Evolutionary conservation across 2,888 invertebrate genomes (phyloP), one percentile per base, ranked within the genome.

Genomic region (Lasioglossum calceatum): DNA sequence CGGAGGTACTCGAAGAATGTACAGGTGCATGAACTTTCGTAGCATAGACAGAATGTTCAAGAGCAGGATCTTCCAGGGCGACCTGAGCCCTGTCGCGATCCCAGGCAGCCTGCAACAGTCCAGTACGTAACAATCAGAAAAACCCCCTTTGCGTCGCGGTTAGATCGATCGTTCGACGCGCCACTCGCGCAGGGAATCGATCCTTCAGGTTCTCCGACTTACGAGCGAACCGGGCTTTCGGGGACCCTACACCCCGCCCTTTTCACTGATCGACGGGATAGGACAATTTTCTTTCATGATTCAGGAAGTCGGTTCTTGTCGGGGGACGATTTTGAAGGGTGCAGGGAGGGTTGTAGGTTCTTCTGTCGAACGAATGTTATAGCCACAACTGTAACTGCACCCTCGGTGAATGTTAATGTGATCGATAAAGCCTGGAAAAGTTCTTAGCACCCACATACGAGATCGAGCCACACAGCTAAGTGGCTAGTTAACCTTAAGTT

Each of bases 51-150:
- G 85, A 90, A 94, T 94, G 93, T 94, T 94, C 92, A 94, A 94
- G 90, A 94, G 94, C 92, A 92, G 94, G 86, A 93, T 94, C 83
- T 94, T 93, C 82, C 94, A 94, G 92, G 93, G 94, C 84, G 93
- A 94, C 87, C 91, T 93, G 72, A 94, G 93, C 87, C 93, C 94
- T 74, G 92, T 93, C 64, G 91, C 93, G 75, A 93, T 93, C 88
- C 88, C 93, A 82, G 93, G 94, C 85, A 92, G 89, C 85, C 89
- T 92, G 82, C 94, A 94, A 86, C 94, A 93, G 89, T 90, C 93
- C 82, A 94, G 94, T 93, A 94, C 90, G 94, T 94, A 91, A 87
- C 77, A 82, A 78, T 80, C 82, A 77, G 73, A 77, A 77, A 84
- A 77, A 4, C 5, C 76, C 72, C 75, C 61, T 86, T 81, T 79